These are phyloP conservation scores for Stegodyphus mimosarum DNA, from an alignment of 1,140 invertebrate genomes.

Conservation along the genomic window DNA sequence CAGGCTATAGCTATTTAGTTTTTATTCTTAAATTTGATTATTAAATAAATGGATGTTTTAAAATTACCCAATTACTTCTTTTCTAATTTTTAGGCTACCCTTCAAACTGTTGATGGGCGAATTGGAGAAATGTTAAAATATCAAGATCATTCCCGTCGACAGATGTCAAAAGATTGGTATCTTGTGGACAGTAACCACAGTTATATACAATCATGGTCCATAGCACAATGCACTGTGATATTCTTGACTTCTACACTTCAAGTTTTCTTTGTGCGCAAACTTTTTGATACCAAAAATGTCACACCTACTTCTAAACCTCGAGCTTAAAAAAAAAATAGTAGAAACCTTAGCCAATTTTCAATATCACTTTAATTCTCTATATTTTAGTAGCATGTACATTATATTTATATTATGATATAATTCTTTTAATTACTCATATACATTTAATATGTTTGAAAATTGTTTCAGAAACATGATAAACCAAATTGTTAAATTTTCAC, in stretches of 20 bases:
- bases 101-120: slow-evolving; percentile 82
- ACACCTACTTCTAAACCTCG: slow-evolving; percentile 68
- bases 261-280: slow-evolving; percentile 88
- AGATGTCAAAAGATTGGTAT: slow-evolving; percentile 84
- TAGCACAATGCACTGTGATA: slow-evolving; percentile 87
- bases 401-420: not conserved
- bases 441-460: not conserved
- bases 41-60: not conserved
- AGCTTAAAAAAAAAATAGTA: slow-evolving; percentile 64
- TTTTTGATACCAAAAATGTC: slow-evolving; percentile 81
- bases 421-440: not conserved
- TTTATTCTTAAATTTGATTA: not conserved
- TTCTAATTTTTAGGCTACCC: slow-evolving; percentile 72
- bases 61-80: no score
- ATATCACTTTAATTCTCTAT: no score
- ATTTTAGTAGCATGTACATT: not conserved
- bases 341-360: no score
- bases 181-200: slow-evolving; percentile 83
- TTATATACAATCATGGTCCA: slow-evolving; percentile 88
- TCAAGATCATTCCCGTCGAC: slow-evolving; percentile 81
- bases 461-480: not conserved
- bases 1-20: not conserved
- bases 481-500: no score
- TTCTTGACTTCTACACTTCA: slow-evolving; percentile 79
- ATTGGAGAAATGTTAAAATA: slow-evolving; percentile 87